Evolutionary conservation across 1,140 invertebrate species (phyloP).

Genomic region (Leucophenga varia): DNA sequence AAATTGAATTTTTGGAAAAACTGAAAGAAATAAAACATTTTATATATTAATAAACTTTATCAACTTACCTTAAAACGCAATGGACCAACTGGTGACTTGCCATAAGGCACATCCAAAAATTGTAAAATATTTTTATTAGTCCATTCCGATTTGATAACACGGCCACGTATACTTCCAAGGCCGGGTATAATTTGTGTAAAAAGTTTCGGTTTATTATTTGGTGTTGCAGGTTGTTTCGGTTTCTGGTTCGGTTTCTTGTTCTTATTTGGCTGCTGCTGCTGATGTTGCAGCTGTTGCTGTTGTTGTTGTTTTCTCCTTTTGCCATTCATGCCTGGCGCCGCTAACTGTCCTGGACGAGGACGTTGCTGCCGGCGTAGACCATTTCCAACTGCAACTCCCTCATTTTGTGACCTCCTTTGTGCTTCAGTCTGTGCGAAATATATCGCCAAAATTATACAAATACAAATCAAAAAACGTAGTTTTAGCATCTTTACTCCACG

Average conservation of each 20-base stretch:
- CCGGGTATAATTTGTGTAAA: constrained; percentile 27
- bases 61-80: constrained; percentile 33
- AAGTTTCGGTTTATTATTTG: constrained; percentile 7
- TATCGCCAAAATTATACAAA: no score
- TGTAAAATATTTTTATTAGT: constrained; percentile 38
- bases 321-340: constrained; percentile 15
- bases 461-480: no score
- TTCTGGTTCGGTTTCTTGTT: constrained; percentile 4
- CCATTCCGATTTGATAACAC: constrained; percentile 37
- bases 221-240: neutral
- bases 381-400: constrained; percentile 27
- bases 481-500: no score
- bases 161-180: constrained; percentile 43
- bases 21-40: no score
- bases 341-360: constrained; percentile 24
- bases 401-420: no score
- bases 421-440: no score
- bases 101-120: constrained; percentile 51
- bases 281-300: constrained; percentile 20
- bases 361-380: constrained; percentile 9
- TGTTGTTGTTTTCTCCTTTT: constrained; percentile 19
- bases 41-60: constrained; percentile 4
- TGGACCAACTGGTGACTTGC: constrained; percentile 26
- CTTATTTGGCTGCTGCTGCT: constrained; percentile 16
- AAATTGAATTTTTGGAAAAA: neutral